Percentiles rank a stretch among this genome's conserved stretches.
Evolutionary conservation across 2,797 vertebrate genomes (phyloP).

Genomic region (Microchirus variegatus): DNA sequence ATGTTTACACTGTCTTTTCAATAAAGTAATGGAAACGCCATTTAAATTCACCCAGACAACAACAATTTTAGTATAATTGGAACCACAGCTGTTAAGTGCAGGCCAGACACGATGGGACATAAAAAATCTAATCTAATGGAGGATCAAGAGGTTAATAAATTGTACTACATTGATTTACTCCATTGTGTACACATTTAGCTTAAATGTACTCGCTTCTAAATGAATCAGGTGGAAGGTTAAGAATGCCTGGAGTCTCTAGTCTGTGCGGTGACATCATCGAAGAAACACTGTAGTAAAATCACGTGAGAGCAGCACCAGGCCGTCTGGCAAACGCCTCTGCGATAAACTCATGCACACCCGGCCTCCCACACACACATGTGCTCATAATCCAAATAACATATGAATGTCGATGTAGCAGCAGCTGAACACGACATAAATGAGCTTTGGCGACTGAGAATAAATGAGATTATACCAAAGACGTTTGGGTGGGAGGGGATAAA

Average conservation of each 20-base stretch:
- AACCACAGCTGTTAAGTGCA: too few species aligned
- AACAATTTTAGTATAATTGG: too few species aligned
- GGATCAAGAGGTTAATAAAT: too few species aligned
- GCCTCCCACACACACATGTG: constrained; percentile 4
- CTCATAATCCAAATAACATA: constrained; percentile 1
- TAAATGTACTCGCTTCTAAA: too few species aligned
- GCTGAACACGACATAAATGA: constrained; percentile 39
- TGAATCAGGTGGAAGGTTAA: too few species aligned
- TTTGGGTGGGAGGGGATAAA: background rate
- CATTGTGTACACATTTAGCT: too few species aligned
- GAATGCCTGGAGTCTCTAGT: background rate
- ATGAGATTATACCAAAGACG: constrained; percentile 28
- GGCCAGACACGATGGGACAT: too few species aligned
- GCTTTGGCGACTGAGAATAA: constrained; percentile 18
- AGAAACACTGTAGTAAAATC: constrained; percentile 10
- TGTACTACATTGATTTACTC: too few species aligned
- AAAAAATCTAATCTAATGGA: too few species aligned
- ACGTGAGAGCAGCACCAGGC: constrained; percentile 19
- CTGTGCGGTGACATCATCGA: background rate
- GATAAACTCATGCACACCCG: constrained; percentile 24
- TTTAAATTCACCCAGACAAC: too few species aligned
- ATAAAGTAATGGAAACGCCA: too few species aligned
- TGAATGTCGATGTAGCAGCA: constrained; percentile 42
- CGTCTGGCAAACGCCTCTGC: constrained; percentile 15
- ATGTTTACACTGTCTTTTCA: too few species aligned